These are phyloP conservation scores for Erebia ligea DNA, from an alignment of 2,888 invertebrate genomes.

Conservation along the genomic window DNA sequence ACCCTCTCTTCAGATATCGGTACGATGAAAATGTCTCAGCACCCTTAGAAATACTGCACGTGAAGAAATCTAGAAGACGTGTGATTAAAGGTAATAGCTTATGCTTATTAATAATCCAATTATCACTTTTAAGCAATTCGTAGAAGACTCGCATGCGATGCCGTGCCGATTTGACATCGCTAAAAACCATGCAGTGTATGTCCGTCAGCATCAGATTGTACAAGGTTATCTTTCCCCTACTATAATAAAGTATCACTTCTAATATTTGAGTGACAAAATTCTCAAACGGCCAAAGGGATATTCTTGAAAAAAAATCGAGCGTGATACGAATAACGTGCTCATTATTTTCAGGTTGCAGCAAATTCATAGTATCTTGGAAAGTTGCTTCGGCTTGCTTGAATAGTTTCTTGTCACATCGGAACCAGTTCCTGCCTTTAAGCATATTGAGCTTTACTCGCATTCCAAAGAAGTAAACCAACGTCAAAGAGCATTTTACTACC, in stretches of 20 bases:
- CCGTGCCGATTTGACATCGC: slow-evolving; percentile 62
- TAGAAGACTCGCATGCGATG: slow-evolving; percentile 77
- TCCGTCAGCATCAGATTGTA: slow-evolving; percentile 63
- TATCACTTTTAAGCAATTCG: slow-evolving; percentile 70
- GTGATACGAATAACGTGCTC: slow-evolving; percentile 57
- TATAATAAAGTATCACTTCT: slow-evolving; percentile 59
- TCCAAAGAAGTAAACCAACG: slow-evolving; percentile 62
- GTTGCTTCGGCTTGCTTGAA: slow-evolving; percentile 57
- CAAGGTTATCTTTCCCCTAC: slow-evolving; percentile 54
- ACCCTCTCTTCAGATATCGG: slow-evolving; percentile 69
- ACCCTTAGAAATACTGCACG: slow-evolving; percentile 58
- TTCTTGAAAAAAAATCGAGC: slow-evolving; percentile 56
- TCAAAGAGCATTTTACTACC: slow-evolving; percentile 56
- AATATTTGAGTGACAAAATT: slow-evolving; percentile 61
- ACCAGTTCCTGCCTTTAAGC: slow-evolving; percentile 49
- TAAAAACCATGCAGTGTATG: slow-evolving; percentile 57
- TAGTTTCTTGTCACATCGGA: slow-evolving; percentile 52
- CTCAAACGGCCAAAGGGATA: slow-evolving; percentile 60
- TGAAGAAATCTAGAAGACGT: slow-evolving; percentile 75
- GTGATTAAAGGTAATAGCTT: slow-evolving; percentile 68
- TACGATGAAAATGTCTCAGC: slow-evolving; percentile 47
- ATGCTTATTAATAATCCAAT: slow-evolving; percentile 70
- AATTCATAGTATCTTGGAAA: slow-evolving; percentile 58
- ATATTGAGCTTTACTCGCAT: slow-evolving; percentile 60
- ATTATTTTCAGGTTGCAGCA: slow-evolving; percentile 58